Base-by-base conservation (phyloP, 2,113 vertebrate species). In the Chitala chitala region DNA sequence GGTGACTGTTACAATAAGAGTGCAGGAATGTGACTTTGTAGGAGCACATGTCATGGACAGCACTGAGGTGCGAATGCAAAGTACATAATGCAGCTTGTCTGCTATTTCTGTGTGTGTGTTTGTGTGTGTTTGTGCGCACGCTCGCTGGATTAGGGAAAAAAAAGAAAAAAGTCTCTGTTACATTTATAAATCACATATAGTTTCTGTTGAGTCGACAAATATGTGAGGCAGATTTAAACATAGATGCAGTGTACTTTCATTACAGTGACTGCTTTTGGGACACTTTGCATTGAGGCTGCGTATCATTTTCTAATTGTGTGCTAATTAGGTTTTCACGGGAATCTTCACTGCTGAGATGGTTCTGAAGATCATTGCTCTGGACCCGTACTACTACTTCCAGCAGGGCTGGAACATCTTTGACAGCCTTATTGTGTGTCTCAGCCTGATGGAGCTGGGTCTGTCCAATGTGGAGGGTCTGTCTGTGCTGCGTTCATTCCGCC, bases 371-470 rank as follows among this genome's bases (percentile, higher is more conserved):
- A 93, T 98, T n/a, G 97, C 96, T 66, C 88, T 96, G 80, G 96
- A 99, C 76, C 95, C 96, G 3, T 99, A 97, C 83, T 94, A 94
- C 83, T 99, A 99, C 85, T 99, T 99, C 86, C 97, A 98, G 87
- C 94, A 96, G 75, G 96, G 96, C 78, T 99, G 97, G 97, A 99
- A 99, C 86, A 97, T 99, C 85, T 99, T 99, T 24, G 97, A 99
- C 91, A 95, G 96, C 87, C 91, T 99, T 87, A 99, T 99, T n/a
- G 97, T 99, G 71, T 92, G 90, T 66, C 91, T 99, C 44, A 98
- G 96, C 82, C 89, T 99, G 79, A 95, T 99, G 94, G 97, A 99
- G 87, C 88, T 99, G 46, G 94, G 95, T 75, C 92, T 99, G 81
- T 93, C 94, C 3, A 93, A 93, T 76, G 96, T 96, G 80, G 96